Evolutionary conservation across 2,113 vertebrate species (phyloP).

Genomic region (Mohoua ochrocephala): DNA sequence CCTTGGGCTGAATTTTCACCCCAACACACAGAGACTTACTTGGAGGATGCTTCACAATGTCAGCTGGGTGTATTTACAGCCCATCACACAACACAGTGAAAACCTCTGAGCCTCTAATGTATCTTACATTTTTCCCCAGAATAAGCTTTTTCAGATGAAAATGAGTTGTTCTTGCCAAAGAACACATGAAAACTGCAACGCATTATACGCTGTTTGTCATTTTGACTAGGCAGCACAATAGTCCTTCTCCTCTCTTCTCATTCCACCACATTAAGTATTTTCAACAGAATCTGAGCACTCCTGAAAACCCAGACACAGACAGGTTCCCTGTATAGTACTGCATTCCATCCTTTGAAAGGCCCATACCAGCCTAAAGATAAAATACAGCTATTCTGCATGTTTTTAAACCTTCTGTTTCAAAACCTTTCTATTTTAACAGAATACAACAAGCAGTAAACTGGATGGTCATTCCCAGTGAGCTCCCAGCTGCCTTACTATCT

Average conservation of each 20-base stretch:
- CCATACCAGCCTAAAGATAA: neutral
- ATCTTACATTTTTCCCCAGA: neutral
- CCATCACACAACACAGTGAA: neutral
- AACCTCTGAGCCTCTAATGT: neutral
- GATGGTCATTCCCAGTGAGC: neutral
- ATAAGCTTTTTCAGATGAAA: constrained; percentile 5
- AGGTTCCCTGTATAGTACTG: neutral
- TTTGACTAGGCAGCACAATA: neutral
- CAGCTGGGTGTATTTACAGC: neutral
- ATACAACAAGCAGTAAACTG: neutral
- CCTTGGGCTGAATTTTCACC: neutral
- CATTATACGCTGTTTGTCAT: neutral
- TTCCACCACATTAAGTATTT: neutral
- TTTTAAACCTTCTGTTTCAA: neutral
- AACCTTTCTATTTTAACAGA: neutral
- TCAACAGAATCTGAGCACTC: neutral
- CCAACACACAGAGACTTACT: neutral
- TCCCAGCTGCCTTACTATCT: neutral
- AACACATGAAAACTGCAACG: neutral
- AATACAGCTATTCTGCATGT: neutral
- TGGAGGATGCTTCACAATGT: neutral
- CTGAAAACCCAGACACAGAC: neutral
- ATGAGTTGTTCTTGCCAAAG: neutral
- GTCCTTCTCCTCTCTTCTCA: neutral
- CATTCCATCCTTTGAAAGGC: neutral